Conservation (phyloP, 2,113 vertebrate species). For the Arenaria interpres region DNA sequence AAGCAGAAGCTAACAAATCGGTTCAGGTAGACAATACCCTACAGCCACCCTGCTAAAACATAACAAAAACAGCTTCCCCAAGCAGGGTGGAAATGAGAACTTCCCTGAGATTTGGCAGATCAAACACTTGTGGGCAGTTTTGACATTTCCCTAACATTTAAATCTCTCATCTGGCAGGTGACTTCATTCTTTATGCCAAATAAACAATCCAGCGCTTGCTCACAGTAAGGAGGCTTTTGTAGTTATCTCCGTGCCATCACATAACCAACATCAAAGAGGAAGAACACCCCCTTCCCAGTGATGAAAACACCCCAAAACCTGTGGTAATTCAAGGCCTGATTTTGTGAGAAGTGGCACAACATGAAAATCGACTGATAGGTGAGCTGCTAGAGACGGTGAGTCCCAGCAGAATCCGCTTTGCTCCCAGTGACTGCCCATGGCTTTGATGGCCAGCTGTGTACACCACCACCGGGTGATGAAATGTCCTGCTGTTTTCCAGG, state of each 20-base stretch:
- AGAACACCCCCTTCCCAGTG: neutral
- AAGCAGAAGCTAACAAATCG: conserved; percentile 2
- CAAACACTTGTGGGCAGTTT: conserved; percentile 33
- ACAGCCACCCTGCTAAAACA: neutral
- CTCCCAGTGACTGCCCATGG: neutral
- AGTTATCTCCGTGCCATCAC: neutral
- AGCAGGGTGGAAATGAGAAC: neutral
- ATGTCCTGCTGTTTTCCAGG: neutral
- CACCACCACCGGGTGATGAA: neutral
- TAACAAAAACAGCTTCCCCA: conserved; percentile 23
- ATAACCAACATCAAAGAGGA: neutral
- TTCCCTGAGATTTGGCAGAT: conserved; percentile 43
- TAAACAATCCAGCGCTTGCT: neutral
- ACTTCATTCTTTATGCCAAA: conserved; percentile 42
- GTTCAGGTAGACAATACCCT: neutral
- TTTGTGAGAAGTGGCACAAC: neutral
- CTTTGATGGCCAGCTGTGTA: neutral
- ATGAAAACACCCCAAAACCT: neutral
- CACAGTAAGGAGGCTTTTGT: neutral
- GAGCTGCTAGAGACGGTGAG: neutral
- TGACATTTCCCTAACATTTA: conserved; percentile 14
- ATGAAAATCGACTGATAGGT: fast-evolving
- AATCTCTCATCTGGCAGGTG: conserved; percentile 43
- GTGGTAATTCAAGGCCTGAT: neutral
- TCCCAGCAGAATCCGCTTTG: neutral